Evolutionary conservation across 2,888 invertebrate genomes (phyloP).

Genomic region (Chymomyza fuscimana): DNA sequence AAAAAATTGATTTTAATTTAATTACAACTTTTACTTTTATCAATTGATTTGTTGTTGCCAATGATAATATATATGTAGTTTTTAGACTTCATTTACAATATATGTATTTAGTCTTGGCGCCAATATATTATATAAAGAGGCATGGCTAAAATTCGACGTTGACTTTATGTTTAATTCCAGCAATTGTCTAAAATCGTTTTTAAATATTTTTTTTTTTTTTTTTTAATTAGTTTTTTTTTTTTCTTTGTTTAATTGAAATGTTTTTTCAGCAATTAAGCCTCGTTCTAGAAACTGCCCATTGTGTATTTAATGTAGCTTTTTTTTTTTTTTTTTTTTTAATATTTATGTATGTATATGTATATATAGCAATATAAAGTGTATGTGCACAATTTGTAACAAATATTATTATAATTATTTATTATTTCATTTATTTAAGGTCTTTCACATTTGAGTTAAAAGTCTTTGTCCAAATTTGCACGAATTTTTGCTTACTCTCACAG

Average conservation of each 20-base stretch:
- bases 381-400: neutral
- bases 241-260: neutral
- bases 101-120: neutral
- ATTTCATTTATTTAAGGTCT: neutral
- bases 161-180: neutral
- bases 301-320: too few relatives aligned
- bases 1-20: neutral
- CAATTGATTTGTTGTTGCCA: neutral
- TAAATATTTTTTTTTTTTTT: neutral
- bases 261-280: neutral
- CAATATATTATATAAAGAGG: neutral
- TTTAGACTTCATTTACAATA: too few relatives aligned
- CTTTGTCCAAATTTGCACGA: neutral
- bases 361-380: neutral
- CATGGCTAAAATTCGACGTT: neutral
- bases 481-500: neutral
- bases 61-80: neutral
- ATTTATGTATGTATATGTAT: neutral
- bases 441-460: neutral
- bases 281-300: neutral
- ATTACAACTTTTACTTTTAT: neutral
- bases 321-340: neutral
- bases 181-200: neutral
- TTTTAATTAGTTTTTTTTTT: neutral
- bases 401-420: neutral